Evolutionary conservation across 2,113 vertebrate species (phyloP).

Genomic region (Xyrauchen texanus): DNA sequence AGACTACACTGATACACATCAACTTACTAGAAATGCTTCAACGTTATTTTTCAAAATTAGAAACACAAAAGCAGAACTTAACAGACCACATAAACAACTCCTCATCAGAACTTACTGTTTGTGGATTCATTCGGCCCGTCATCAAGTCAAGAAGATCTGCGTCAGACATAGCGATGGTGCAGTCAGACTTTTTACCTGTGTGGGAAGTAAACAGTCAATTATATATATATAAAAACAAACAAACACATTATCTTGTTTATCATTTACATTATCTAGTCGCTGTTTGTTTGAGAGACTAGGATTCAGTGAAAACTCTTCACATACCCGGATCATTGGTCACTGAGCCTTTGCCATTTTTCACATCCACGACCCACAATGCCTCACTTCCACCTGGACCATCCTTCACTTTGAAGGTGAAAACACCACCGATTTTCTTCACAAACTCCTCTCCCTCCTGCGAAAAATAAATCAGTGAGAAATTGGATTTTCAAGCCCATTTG

Average conservation of each 20-base stretch:
- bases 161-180: constrained; percentile 87
- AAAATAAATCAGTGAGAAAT: neutral
- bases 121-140: constrained; percentile 91
- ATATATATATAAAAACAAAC: no score
- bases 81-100: neutral
- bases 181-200: constrained; percentile 86
- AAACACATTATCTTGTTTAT: no score
- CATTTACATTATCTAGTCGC: no score
- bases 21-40: no score
- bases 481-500: neutral
- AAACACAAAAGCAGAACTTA: neutral
- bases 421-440: constrained; percentile 90
- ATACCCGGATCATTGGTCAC: constrained; percentile 83
- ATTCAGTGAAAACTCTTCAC: constrained; percentile 24
- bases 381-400: constrained; percentile 87
- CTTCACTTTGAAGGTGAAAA: constrained; percentile 93
- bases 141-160: constrained; percentile 84
- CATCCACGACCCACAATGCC: constrained; percentile 89
- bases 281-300: no score
- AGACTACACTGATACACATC: no score
- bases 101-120: constrained; percentile 77
- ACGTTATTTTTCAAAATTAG: no score
- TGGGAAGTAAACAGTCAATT: neutral
- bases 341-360: constrained; percentile 88
- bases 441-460: constrained; percentile 86